These are phyloP conservation scores for Rhorus exstirpatorius DNA, from an alignment of 2,888 invertebrate genomes.

Conservation along the genomic window DNA sequence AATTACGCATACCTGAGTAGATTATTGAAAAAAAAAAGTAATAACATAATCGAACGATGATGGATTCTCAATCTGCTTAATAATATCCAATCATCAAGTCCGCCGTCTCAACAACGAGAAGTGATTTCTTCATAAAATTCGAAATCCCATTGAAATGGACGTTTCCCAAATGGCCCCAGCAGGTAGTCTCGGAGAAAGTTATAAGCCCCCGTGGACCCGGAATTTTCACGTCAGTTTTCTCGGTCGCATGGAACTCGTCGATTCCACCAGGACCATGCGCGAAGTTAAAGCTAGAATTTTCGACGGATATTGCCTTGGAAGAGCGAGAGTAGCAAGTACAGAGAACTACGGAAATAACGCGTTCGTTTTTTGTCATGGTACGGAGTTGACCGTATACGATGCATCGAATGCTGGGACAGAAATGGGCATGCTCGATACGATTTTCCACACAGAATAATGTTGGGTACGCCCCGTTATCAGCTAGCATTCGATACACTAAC, in stretches of 20 bases:
- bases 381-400: constrained; percentile 10
- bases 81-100: too few relatives aligned
- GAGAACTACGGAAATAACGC: background rate
- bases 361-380: background rate
- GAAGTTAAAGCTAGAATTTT: constrained; percentile 18
- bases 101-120: too few relatives aligned
- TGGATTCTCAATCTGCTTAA: too few relatives aligned
- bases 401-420: background rate
- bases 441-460: background rate
- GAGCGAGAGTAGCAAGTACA: background rate
- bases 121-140: constrained; percentile 1
- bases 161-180: background rate
- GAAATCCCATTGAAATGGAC: constrained; percentile 25
- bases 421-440: background rate
- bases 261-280: constrained; percentile 5
- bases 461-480: background rate
- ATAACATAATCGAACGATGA: too few relatives aligned
- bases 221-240: constrained; percentile 27
- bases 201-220: background rate
- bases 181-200: constrained; percentile 19
- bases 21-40: too few relatives aligned
- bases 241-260: constrained; percentile 15
- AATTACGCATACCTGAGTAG: too few relatives aligned
- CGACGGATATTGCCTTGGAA: background rate
- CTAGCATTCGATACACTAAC: too few relatives aligned